Conservation (phyloP, 2,888 invertebrate genomes). For the Amphipoea oculea region DNA sequence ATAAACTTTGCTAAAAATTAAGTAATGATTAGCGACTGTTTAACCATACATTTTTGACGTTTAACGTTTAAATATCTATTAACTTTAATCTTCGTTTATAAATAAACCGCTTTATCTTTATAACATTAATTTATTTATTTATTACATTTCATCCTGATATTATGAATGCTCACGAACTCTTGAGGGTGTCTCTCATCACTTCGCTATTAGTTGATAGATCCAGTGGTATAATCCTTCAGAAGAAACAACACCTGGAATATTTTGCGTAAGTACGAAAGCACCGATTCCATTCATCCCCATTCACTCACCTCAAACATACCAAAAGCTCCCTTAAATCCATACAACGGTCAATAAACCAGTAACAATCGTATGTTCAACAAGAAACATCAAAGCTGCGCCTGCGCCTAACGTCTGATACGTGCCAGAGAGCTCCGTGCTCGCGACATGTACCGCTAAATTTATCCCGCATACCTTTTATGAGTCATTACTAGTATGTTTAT, state of each 20-base stretch:
- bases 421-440: slow-evolving; percentile 48
- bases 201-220: neutral
- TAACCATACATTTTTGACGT: no score
- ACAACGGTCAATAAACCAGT: slow-evolving; percentile 43
- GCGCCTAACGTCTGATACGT: slow-evolving; percentile 37
- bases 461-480: slow-evolving; percentile 68
- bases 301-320: neutral
- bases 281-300: neutral
- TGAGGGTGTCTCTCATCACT: no score
- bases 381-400: slow-evolving; percentile 61
- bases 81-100: no score
- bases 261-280: neutral
- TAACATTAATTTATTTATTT: no score
- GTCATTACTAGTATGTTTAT: slow-evolving; percentile 59
- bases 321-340: slow-evolving; percentile 6
- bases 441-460: slow-evolving; percentile 59
- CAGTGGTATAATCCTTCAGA: neutral
- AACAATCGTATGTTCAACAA: slow-evolving; percentile 58
- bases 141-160: no score
- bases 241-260: neutral
- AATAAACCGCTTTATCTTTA: no score
- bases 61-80: no score
- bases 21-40: no score
- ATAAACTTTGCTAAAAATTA: no score
- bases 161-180: no score